Conservation (phyloP, 2,797 vertebrate species). For the Gallinago solitaria region DNA sequence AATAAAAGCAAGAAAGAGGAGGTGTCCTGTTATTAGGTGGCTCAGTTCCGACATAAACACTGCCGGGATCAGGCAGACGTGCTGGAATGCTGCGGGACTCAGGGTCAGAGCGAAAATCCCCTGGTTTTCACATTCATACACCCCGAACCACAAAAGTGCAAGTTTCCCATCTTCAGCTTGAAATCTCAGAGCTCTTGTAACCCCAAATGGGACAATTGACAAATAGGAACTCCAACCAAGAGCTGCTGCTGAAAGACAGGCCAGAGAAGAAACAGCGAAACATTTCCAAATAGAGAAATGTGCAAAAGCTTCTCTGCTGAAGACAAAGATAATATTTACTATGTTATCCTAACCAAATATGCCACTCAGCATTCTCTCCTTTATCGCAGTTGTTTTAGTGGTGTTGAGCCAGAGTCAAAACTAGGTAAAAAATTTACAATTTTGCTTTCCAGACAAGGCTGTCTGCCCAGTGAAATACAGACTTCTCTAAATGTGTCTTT, state of each 20-base stretch:
- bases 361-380: neutral
- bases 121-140: slow-evolving; percentile 20
- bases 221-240: neutral
- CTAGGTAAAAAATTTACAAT: neutral
- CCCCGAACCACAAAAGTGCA: slow-evolving; percentile 31
- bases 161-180: slow-evolving; percentile 16
- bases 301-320: neutral
- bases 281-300: slow-evolving; percentile 15
- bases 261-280: neutral
- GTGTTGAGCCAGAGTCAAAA: neutral
- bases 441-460: neutral
- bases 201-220: neutral
- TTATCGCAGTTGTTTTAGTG: neutral
- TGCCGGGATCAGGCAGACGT: neutral
- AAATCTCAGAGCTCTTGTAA: slow-evolving; percentile 22
- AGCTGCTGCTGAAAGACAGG: neutral
- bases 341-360: neutral
- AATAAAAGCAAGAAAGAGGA: neutral
- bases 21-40: neutral
- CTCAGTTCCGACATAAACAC: slow-evolving; percentile 3
- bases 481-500: neutral
- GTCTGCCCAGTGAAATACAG: neutral
- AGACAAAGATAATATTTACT: neutral
- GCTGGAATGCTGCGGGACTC: neutral
- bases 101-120: slow-evolving; percentile 33